Percentiles rank a stretch among this genome's conserved stretches.
These are phyloP conservation scores for Tetramorium parvispinum DNA, from an alignment of 1,140 invertebrate species.

Conservation along the genomic window DNA sequence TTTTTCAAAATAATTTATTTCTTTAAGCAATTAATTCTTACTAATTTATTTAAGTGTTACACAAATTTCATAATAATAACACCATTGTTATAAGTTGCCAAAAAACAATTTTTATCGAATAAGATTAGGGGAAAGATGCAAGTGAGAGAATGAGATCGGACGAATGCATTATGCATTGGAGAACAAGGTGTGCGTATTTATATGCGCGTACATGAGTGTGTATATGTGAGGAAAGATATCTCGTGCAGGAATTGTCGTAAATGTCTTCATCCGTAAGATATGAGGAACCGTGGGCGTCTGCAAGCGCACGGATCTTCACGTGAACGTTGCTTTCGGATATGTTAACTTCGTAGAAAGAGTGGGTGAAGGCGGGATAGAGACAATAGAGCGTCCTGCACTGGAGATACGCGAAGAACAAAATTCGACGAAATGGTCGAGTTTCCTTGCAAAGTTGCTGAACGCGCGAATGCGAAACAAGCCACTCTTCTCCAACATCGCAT, in stretches of 20 bases:
- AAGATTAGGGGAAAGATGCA: not conserved
- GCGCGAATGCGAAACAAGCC: not conserved
- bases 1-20: not conserved
- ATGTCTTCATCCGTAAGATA: constrained; percentile 85
- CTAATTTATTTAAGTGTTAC: not conserved
- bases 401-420: constrained; percentile 13
- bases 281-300: constrained; percentile 81
- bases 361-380: constrained; percentile 21
- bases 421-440: not conserved
- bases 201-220: too few species aligned
- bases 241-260: constrained; percentile 83
- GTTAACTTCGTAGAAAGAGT: constrained; percentile 75
- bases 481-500: not conserved
- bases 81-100: not conserved
- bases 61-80: not conserved
- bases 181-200: constrained; percentile 68
- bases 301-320: constrained; percentile 67
- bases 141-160: constrained; percentile 60
- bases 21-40: not conserved
- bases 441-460: not conserved
- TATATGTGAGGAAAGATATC: constrained; percentile 45
- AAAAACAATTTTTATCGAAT: not conserved
- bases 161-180: constrained; percentile 41
- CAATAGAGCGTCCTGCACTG: not conserved
- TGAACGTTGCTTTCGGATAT: constrained; percentile 76